phyloP scores from a whole-genome alignment of 2,113 vertebrate species.

The Neolamprologus sp. region DNA sequence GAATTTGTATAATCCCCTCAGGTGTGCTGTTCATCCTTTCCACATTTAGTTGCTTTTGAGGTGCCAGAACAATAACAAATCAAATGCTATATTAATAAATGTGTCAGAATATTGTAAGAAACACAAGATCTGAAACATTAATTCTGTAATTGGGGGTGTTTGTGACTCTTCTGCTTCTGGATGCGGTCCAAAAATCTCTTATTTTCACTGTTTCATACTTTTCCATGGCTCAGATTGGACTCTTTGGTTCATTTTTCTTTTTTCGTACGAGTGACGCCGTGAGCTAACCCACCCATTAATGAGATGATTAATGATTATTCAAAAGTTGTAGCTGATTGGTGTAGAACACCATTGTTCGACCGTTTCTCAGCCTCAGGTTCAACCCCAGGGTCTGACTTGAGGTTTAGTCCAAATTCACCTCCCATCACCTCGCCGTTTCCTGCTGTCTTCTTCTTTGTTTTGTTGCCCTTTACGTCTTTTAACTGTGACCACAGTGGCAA shows the following conservation, averaged over 20 bases:
- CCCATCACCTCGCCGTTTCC: not conserved
- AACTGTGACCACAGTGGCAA: not conserved
- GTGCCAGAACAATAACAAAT: not conserved
- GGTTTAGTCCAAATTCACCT: not conserved
- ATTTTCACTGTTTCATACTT: not conserved
- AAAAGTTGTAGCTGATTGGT: not conserved
- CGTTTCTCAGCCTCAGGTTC: not conserved
- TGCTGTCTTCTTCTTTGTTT: not conserved
- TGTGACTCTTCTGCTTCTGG: not conserved
- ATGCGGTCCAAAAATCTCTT: accelerated
- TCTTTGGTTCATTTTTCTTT: not conserved
- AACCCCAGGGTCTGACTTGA: not conserved
- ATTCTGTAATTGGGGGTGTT: not conserved
- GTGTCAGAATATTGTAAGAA: not conserved
- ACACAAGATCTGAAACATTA: not conserved
- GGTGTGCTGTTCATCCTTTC: not conserved
- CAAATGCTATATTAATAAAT: not conserved
- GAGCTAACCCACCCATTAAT: not conserved
- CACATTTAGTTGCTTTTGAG: not conserved
- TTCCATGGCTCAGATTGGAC: not conserved
- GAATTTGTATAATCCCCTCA: not conserved
- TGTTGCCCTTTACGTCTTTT: not conserved
- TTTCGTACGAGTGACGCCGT: accelerated
- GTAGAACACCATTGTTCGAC: not conserved
- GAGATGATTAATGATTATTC: not conserved